Percentiles rank a stretch among this genome's conserved stretches.
Evolutionary conservation across 2,888 invertebrate species (phyloP).

Genomic region (Athalia rosae): DNA sequence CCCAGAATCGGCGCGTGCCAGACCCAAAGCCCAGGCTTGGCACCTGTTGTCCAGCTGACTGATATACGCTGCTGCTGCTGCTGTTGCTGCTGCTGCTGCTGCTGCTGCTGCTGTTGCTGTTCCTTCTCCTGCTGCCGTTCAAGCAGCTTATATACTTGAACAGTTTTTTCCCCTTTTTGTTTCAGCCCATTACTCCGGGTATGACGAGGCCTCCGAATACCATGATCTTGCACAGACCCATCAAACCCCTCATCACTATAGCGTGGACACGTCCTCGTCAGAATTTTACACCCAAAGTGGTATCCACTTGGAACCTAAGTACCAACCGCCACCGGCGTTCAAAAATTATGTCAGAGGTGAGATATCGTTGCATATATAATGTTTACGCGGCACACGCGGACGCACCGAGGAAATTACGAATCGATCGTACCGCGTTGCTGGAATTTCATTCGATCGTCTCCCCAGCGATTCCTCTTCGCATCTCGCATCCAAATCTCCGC

Average conservation of each 20-base stretch:
- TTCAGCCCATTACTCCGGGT: slow-evolving; percentile 70
- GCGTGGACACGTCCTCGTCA: slow-evolving; percentile 79
- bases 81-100: slow-evolving; percentile 61
- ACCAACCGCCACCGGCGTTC: slow-evolving; percentile 81
- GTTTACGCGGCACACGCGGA: too few relatives aligned
- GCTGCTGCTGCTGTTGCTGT: slow-evolving; percentile 55
- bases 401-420: too few relatives aligned
- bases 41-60: slow-evolving; percentile 73
- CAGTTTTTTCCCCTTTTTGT: slow-evolving; percentile 13
- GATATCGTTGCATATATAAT: slow-evolving; percentile 51
- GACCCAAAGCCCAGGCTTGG: slow-evolving; percentile 54
- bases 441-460: too few relatives aligned
- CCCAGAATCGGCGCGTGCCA: slow-evolving; percentile 45
- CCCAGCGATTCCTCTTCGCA: too few relatives aligned
- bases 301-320: slow-evolving; percentile 80
- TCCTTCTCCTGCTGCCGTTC: background rate
- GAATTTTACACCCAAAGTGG: slow-evolving; percentile 83
- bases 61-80: slow-evolving; percentile 64
- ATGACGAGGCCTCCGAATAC: slow-evolving; percentile 76
- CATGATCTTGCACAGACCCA: slow-evolving; percentile 76
- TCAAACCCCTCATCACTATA: slow-evolving; percentile 76
- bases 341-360: slow-evolving; percentile 84
- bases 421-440: too few relatives aligned
- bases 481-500: too few relatives aligned
- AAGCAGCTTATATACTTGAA: background rate